phyloP scores from a whole-genome alignment of 1,140 invertebrate genomes.

The Drosophila repleta region DNA sequence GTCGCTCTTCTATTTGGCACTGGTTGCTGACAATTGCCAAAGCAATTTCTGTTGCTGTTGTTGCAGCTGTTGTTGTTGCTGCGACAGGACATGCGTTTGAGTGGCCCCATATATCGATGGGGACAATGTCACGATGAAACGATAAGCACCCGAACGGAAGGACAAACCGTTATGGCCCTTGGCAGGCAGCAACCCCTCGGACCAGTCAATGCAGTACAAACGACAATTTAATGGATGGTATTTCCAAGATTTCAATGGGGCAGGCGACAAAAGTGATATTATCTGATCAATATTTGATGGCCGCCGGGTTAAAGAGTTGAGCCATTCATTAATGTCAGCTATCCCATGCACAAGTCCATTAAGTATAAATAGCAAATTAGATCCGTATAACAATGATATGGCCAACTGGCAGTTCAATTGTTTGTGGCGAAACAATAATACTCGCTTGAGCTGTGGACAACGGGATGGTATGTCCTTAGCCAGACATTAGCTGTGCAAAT shows the following conservation, averaged over 20 bases:
- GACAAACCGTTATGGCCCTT: slow-evolving; percentile 19
- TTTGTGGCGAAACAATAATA: slow-evolving; percentile 5
- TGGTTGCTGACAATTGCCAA: slow-evolving; percentile 1
- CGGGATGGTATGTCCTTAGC: slow-evolving; percentile 12
- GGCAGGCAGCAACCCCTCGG: background rate
- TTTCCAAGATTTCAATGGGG: slow-evolving; percentile 28
- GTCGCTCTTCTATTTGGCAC: slow-evolving; percentile 12
- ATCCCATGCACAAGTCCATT: background rate
- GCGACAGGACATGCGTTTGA: slow-evolving; percentile 32
- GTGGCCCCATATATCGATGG: slow-evolving; percentile 53
- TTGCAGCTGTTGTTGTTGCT: background rate
- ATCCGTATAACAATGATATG: background rate
- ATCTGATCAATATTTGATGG: background rate
- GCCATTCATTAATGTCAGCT: no score
- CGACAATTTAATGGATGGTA: slow-evolving; percentile 64
- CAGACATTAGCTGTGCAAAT: slow-evolving; percentile 37
- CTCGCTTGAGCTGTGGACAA: background rate
- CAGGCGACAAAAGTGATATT: slow-evolving; percentile 41
- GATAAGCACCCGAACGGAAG: slow-evolving; percentile 32
- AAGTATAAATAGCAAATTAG: background rate
- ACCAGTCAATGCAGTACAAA: slow-evolving; percentile 42
- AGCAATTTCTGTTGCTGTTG: slow-evolving; percentile 14
- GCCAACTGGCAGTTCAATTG: background rate
- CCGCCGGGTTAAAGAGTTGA: background rate
- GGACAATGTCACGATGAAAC: slow-evolving; percentile 41